Percentiles rank a stretch among this genome's conserved stretches.
Conservation (phyloP, 2,888 invertebrate species). For the Abrostola tripartita region DNA sequence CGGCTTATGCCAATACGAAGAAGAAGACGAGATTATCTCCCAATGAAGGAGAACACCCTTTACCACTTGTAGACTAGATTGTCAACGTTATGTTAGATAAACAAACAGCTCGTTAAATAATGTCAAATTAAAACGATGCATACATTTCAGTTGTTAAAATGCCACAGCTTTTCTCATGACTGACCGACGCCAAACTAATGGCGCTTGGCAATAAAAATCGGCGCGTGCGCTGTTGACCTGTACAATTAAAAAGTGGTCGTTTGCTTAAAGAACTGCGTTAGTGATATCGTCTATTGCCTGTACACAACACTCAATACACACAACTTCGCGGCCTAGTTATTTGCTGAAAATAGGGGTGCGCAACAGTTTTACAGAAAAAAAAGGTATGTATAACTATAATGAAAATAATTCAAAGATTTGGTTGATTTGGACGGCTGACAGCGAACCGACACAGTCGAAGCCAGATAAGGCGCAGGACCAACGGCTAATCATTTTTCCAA, state of each 20-base stretch:
- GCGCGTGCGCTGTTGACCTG: conserved; percentile 78
- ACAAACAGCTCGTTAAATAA: background rate
- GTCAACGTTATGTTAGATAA: too few species aligned
- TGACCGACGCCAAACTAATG: conserved; percentile 54
- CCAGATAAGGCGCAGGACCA: too few species aligned
- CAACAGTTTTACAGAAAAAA: conserved; percentile 59
- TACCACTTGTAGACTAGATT: too few species aligned
- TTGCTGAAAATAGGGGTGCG: conserved; percentile 71
- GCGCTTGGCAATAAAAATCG: conserved; percentile 65
- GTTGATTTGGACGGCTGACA: background rate
- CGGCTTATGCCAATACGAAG: too few species aligned
- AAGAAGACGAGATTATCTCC: too few species aligned
- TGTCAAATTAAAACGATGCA: background rate
- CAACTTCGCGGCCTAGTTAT: conserved; percentile 84
- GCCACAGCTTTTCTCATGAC: conserved; percentile 14
- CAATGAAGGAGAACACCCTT: too few species aligned
- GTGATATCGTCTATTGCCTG: conserved; percentile 69
- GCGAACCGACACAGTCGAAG: too few species aligned
- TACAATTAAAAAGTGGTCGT: conserved; percentile 82
- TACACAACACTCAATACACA: conserved; percentile 76
- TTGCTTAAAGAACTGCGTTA: conserved; percentile 79
- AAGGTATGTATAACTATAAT: background rate
- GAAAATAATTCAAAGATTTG: background rate
- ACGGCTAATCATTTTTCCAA: too few species aligned
- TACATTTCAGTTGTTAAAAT: background rate